Conservation (phyloP, 2,113 vertebrate species). For the Alligator mississippiensis region DNA sequence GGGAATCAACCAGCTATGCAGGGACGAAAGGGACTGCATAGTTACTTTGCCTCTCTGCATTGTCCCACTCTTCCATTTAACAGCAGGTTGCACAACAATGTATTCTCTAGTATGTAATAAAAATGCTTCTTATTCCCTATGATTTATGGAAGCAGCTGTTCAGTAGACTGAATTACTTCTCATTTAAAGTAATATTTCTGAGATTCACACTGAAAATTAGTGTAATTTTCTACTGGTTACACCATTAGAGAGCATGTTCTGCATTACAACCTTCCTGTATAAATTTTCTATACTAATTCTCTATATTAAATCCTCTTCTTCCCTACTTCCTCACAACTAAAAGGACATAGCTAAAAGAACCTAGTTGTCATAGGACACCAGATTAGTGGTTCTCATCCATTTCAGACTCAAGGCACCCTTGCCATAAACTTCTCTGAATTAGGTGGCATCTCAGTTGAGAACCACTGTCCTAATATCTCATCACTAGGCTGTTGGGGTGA, state of each 20-base stretch:
- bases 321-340: background rate
- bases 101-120: background rate
- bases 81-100: no score
- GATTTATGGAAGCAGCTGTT: background rate
- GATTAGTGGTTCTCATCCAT: background rate
- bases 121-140: background rate
- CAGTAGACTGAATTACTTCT: background rate
- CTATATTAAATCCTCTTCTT: background rate
- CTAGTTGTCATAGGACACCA: background rate
- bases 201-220: background rate
- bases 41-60: background rate
- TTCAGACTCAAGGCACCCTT: no score
- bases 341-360: background rate
- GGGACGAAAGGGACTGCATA: background rate
- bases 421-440: no score
- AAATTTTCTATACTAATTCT: background rate
- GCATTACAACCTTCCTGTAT: background rate
- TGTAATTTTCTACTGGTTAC: background rate
- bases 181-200: background rate
- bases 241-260: background rate
- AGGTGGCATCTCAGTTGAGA: no score
- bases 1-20: background rate
- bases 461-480: no score
- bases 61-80: background rate
- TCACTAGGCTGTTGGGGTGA: no score